These are phyloP conservation scores for Dynastes maya DNA, from an alignment of 2,888 invertebrate species.

Conservation along the genomic window DNA sequence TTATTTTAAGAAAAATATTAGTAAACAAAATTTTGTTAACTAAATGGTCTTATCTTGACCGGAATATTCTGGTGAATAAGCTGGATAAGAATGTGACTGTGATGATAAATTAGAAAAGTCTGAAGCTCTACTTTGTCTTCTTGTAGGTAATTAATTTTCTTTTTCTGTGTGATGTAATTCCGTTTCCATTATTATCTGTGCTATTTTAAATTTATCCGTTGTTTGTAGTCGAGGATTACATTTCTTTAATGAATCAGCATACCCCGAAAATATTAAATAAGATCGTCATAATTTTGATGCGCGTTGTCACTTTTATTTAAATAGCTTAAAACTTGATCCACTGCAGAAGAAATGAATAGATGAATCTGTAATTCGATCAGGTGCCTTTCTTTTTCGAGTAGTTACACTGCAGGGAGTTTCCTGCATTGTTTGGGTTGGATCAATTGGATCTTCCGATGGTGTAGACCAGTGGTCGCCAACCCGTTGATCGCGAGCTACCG, in stretches of 20 bases:
- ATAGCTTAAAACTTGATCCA: background rate
- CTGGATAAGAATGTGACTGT: too few species aligned
- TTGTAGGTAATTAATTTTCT: too few species aligned
- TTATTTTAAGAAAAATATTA: too few species aligned
- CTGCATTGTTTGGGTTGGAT: too few species aligned
- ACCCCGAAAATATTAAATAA: background rate
- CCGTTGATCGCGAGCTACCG: too few species aligned
- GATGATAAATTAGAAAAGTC: too few species aligned
- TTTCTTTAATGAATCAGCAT: background rate
- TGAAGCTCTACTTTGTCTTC: too few species aligned
- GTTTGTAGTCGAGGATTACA: background rate
- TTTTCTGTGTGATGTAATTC: too few species aligned
- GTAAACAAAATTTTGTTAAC: too few species aligned
- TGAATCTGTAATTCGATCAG: background rate
- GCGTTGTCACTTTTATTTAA: background rate
- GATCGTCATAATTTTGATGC: background rate
- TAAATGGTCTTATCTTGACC: background rate
- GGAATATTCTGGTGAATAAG: background rate
- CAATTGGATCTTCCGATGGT: too few species aligned
- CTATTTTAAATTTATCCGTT: background rate
- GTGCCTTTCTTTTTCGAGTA: background rate
- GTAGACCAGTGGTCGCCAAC: too few species aligned
- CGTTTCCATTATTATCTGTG: background rate
- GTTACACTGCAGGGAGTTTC: background rate
- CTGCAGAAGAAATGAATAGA: background rate